Evolutionary conservation across 2,797 vertebrate genomes (phyloP).

Genomic region (Pseudomugil tenellus): DNA sequence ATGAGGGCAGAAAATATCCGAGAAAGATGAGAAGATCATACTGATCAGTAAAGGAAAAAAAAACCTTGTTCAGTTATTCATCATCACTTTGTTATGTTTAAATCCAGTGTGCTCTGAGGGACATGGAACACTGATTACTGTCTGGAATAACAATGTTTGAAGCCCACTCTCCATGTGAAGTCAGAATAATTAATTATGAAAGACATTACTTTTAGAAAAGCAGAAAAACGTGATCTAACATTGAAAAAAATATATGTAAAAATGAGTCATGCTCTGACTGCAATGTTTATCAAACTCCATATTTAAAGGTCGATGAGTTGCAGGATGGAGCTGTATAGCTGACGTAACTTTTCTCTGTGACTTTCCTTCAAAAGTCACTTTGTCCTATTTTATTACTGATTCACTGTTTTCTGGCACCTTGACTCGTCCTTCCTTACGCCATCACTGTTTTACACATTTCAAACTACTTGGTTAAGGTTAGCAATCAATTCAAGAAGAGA

Average conservation of each 20-base stretch:
- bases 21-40: constrained; percentile 68
- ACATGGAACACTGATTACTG: constrained; percentile 46
- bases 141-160: constrained; percentile 34
- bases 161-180: constrained; percentile 30
- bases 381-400: too few species aligned
- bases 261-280: too few species aligned
- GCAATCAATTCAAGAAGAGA: too few species aligned
- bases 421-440: too few species aligned
- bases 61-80: constrained; percentile 62
- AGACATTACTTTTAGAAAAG: neutral
- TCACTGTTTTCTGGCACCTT: too few species aligned
- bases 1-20: constrained; percentile 51
- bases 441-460: too few species aligned
- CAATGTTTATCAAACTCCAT: neutral
- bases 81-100: constrained; percentile 58
- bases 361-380: too few species aligned
- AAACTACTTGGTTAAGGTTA: too few species aligned
- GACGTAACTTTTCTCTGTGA: too few species aligned
- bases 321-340: too few species aligned
- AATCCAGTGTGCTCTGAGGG: constrained; percentile 38
- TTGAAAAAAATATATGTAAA: neutral
- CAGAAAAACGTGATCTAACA: neutral
- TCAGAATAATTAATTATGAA: constrained; percentile 44
- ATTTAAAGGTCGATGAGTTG: too few species aligned
- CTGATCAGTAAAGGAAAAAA: constrained; percentile 77